Evolutionary conservation across 2,797 vertebrate species (phyloP).

Genomic region (Enteromius thamalakanensis): DNA sequence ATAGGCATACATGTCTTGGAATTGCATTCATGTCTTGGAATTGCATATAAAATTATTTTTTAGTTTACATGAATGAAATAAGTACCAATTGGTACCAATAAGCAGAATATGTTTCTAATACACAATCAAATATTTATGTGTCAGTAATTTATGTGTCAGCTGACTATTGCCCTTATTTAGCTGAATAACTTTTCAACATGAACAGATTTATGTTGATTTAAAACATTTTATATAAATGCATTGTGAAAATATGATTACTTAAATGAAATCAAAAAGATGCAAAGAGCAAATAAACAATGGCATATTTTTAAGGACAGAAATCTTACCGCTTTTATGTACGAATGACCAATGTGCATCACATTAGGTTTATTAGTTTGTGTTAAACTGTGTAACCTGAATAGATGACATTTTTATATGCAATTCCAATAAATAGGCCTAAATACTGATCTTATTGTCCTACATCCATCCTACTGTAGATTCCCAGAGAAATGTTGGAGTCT

Average conservation of each 20-base stretch:
- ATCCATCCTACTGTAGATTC: constrained; percentile 36
- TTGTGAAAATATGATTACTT: background rate
- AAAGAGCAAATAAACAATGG: background rate
- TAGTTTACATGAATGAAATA: background rate
- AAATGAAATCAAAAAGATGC: background rate
- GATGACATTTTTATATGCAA: background rate
- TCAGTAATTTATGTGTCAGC: too few relatives aligned
- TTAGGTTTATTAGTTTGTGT: background rate
- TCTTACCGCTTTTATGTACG: background rate
- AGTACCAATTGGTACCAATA: background rate
- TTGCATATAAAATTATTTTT: background rate
- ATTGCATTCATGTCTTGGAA: background rate
- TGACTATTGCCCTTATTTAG: background rate
- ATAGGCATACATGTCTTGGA: background rate
- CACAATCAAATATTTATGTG: background rate
- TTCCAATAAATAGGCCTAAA: background rate
- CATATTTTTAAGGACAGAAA: background rate
- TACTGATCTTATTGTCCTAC: background rate
- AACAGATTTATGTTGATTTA: background rate
- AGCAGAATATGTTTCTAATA: background rate
- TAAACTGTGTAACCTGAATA: background rate
- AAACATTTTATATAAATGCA: background rate
- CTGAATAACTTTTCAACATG: background rate
- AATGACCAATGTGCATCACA: background rate
- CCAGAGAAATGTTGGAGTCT: constrained; percentile 52